Evolutionary conservation across 2,113 vertebrate genomes (phyloP), one percentile per base, ranked within the genome.

Genomic region (Seriola quinqueradiata): DNA sequence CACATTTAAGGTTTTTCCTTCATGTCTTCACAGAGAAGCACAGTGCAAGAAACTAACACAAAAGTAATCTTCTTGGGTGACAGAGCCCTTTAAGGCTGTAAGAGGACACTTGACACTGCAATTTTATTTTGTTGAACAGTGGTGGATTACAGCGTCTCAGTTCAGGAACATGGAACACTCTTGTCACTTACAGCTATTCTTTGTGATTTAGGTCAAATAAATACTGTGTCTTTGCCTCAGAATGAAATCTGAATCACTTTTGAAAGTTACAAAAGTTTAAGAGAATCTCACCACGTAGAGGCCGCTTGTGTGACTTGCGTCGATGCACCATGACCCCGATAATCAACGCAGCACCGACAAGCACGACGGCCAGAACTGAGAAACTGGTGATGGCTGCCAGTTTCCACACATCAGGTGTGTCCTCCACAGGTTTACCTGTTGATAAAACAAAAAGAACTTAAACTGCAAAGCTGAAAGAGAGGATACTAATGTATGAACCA

Each of bases 371-470:
- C 72, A 96, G 92, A 74, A 95, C 94, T 0, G 95, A 95, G 83
- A 95, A 94, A 66, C 95, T 96, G 71, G 95, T 94, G 77, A 96
- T 96, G 64, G 95, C 95, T 4, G 94, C 95, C 36, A 95, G 82
- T 40, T 94, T 95, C 95, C 95, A 96, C 77, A 94, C 87, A 23
- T 95, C 90, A 1, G 88, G 34, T 0, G 75, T 60, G 69, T 91
- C 85, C 8, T 94, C 93, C 44, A 68, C 58, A 21, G 63, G 67
- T 81, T 80, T 90, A 81, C 93, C 93, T 94, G 8, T n/a, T 0
- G 4, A 11, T 8, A 16, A 10, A 57, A 19, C 4, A 16, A 42
- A 63, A 1, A 32, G 11, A 1, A 42, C 0, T 50, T 17, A 2
- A 76, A 38, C 1, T 23, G 4, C 1, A 44, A 8, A 38, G 28